Percentiles rank a stretch among this genome's conserved stretches.
phyloP scores from a whole-genome alignment of 1,140 invertebrate genomes.

The Riptortus pedestris region DNA sequence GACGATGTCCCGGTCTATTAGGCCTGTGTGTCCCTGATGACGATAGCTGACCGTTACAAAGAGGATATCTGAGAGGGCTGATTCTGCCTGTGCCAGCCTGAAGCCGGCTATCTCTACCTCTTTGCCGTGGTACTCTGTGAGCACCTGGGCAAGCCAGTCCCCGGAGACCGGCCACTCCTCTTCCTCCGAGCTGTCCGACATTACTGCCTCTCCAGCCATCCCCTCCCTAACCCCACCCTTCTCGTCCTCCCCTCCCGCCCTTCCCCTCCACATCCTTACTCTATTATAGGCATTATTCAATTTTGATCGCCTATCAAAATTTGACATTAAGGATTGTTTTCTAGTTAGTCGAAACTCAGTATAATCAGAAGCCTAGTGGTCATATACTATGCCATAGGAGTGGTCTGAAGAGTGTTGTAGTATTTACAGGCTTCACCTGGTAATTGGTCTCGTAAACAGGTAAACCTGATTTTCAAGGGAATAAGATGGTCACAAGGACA shows the following conservation, averaged over 20 bases:
- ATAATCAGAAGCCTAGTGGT: no score
- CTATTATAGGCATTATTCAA: no score
- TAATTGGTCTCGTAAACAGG: no score
- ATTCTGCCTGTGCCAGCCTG: constrained; percentile 40
- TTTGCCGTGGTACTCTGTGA: constrained; percentile 43
- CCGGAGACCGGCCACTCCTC: constrained; percentile 44
- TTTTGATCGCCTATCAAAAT: no score
- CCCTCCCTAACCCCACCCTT: constrained; percentile 27
- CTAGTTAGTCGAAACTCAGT: no score
- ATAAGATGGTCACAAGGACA: no score
- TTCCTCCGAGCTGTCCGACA: constrained; percentile 31
- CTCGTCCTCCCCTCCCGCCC: no score
- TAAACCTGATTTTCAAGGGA: no score
- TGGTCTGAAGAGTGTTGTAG: no score
- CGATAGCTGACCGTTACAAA: constrained; percentile 46
- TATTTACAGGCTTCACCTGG: no score
- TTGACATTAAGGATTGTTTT: no score
- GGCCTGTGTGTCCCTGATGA: constrained; percentile 34
- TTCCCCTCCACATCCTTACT: constrained; percentile 25
- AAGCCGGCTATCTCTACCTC: constrained; percentile 37
- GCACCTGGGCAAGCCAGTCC: constrained; percentile 48
- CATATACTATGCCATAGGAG: no score
- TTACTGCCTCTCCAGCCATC: constrained; percentile 33
- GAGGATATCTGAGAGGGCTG: constrained; percentile 50
- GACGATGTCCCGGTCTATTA: constrained; percentile 37